phyloP scores from a whole-genome alignment of 2,888 invertebrate species.

The Adineta ricciae region DNA sequence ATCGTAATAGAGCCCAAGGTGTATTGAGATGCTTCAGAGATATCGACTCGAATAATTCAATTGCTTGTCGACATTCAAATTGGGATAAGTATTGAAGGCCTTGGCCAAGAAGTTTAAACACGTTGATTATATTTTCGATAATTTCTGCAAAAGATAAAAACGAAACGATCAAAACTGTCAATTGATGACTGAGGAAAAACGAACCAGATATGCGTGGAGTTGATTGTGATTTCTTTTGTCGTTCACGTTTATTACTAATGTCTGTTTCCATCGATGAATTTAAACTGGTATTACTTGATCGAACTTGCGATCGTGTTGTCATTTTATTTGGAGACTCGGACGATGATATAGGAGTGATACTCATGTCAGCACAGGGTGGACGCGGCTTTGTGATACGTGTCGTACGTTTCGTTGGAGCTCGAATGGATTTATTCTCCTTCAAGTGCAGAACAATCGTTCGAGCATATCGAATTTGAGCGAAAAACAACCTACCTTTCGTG shows the following conservation, averaged over 20 bases:
- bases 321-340: constrained; percentile 18
- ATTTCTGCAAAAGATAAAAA: background rate
- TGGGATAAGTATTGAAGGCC: constrained; percentile 71
- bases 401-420: background rate
- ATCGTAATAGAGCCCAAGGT: constrained; percentile 77
- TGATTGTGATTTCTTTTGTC: constrained; percentile 15
- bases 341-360: constrained; percentile 1
- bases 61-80: constrained; percentile 72
- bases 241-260: background rate
- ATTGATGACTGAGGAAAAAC: background rate
- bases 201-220: background rate
- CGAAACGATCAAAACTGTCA: background rate
- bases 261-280: background rate
- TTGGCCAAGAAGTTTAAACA: constrained; percentile 71
- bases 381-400: background rate
- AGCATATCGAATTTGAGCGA: too few species aligned
- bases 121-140: constrained; percentile 65
- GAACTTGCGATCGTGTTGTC: background rate
- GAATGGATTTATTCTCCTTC: constrained; percentile 17
- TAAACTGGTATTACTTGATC: background rate
- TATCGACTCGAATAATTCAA: constrained; percentile 67
- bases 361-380: background rate
- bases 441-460: too few species aligned
- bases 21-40: constrained; percentile 75
- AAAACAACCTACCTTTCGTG: background rate